These are phyloP conservation scores for Chaitophorus viminalis DNA, from an alignment of 2,888 invertebrate genomes.

Conservation along the genomic window DNA sequence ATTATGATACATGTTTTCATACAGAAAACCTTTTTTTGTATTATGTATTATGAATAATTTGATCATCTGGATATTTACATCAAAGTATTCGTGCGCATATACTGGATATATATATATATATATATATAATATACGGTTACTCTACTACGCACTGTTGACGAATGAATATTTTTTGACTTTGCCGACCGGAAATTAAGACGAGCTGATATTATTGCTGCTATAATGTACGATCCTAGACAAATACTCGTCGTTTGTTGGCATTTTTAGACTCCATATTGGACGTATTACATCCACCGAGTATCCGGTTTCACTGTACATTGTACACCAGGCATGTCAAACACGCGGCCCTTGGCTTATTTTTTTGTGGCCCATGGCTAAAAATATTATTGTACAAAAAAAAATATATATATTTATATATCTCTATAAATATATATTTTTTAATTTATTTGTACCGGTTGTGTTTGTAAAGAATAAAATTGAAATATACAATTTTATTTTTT, in stretches of 20 bases:
- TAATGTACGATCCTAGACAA: background rate
- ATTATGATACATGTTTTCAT: background rate
- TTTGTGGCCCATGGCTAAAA: too few species aligned
- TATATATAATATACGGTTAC: background rate
- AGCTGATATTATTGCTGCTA: background rate
- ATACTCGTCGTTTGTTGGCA: background rate
- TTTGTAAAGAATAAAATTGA: too few species aligned
- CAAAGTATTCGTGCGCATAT: background rate
- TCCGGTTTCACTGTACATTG: background rate
- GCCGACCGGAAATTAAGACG: conserved; percentile 25
- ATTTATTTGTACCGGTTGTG: too few species aligned
- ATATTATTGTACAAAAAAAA: too few species aligned
- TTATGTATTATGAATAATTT: background rate
- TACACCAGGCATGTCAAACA: too few species aligned
- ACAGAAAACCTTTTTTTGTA: background rate
- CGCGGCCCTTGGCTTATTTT: too few species aligned
- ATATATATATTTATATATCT: too few species aligned
- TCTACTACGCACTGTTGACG: background rate
- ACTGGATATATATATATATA: background rate
- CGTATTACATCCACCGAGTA: background rate
- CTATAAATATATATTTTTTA: too few species aligned
- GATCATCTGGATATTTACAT: background rate
- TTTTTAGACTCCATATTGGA: background rate
- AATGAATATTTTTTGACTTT: background rate
- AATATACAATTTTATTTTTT: too few species aligned